These are phyloP conservation scores for Aphidius ervi DNA, from an alignment of 1,140 invertebrate genomes.

Conservation along the genomic window DNA sequence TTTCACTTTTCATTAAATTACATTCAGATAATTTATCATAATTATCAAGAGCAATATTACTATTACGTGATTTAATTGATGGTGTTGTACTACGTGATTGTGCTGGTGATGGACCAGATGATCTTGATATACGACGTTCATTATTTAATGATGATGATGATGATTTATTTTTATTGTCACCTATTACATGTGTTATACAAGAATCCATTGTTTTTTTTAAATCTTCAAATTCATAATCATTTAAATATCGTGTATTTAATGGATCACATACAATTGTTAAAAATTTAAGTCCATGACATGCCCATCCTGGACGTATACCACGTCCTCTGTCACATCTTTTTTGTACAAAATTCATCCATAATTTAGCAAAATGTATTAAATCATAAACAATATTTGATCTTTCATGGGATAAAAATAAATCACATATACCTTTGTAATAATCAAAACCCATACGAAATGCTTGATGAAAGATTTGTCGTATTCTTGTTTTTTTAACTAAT, in stretches of 20 bases:
- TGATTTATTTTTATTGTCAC: slow-evolving; percentile 30
- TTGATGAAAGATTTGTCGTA: slow-evolving; percentile 79
- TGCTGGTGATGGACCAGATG: neutral
- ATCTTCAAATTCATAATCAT: slow-evolving; percentile 73
- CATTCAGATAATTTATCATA: slow-evolving; percentile 24
- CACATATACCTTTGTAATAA: slow-evolving; percentile 78
- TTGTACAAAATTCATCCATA: slow-evolving; percentile 85
- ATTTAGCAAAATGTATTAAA: slow-evolving; percentile 71
- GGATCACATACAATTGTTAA: slow-evolving; percentile 78
- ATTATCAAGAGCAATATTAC: neutral
- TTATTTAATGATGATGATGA: too few relatives aligned
- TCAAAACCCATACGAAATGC: slow-evolving; percentile 87
- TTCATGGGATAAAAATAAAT: slow-evolving; percentile 56
- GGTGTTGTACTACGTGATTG: too few relatives aligned
- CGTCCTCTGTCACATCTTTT: slow-evolving; percentile 77
- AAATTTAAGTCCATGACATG: slow-evolving; percentile 81
- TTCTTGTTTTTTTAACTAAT: slow-evolving; percentile 56
- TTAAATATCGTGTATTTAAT: slow-evolving; percentile 68
- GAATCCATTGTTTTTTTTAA: slow-evolving; percentile 67
- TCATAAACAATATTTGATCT: slow-evolving; percentile 44
- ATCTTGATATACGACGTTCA: neutral
- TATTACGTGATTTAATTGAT: neutral
- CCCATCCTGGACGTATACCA: slow-evolving; percentile 79
- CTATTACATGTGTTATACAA: slow-evolving; percentile 78
- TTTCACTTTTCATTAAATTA: slow-evolving; percentile 26